Evolutionary conservation across 2,888 invertebrate species (phyloP), one percentile per base, ranked within the genome.

Genomic region (Phymatocera aterrima): DNA sequence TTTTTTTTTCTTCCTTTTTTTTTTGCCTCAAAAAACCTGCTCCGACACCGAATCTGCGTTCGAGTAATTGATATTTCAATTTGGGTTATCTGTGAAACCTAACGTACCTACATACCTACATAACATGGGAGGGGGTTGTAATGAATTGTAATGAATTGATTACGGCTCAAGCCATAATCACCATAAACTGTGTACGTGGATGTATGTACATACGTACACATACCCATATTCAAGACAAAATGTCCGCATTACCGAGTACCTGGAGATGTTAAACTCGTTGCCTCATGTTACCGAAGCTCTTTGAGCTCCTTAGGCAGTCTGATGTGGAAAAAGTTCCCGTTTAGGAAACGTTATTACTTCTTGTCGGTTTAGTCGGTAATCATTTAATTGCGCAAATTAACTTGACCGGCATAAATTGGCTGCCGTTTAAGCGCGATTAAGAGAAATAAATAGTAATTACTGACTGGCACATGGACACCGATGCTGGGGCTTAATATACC

Each of bases 351-450:
- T 57, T 24, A 4, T 40, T 40, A 40, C 8, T 12, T 40, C 57
- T 37, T 40, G 8, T 18, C 81, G 78, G 80, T 82, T 80, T 34
- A 82, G 79, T 80, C 81, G 83, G 85, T 88, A 89, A 89, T 89
- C 88, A 88, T 87, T 87, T 89, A 89, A 89, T 89, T 89, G 88
- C 88, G 87, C 85, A 86, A 89, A 89, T 89, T 88, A 88, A 88
- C 88, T 86, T 83, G 84, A 83, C 82, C 84, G 83, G 87, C 84
- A 89, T 88, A 88, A 88, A 88, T 88, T 87, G 88, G 86, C 85
- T 82, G 85, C 84, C 87, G 86, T 88, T 89, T 89, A 88, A 87
- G 85, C 84, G 85, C 87, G 88, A 89, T 89, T 88, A 88, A 87
- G 87, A 85, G 86, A 88, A 88, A 88, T 89, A 88, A 88, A 89